Evolutionary conservation across 1,140 invertebrate species (phyloP).

Genomic region (Limonius californicus): DNA sequence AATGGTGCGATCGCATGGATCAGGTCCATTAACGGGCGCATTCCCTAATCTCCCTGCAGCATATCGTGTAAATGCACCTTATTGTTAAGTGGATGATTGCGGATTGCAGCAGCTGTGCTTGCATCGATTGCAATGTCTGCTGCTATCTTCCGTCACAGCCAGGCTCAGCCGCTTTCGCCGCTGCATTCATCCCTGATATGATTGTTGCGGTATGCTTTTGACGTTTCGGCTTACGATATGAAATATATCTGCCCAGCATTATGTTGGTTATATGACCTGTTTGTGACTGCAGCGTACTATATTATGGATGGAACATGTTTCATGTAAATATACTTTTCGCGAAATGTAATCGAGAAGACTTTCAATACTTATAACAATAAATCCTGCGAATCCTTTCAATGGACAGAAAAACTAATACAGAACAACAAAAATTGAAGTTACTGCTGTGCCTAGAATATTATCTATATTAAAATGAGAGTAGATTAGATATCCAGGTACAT

Average conservation of each 20-base stretch:
- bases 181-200: not conserved
- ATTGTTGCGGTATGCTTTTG: conserved; percentile 11
- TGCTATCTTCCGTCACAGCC: conserved; percentile 4
- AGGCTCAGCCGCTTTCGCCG: not conserved
- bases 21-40: conserved; percentile 9
- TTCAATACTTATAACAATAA: too few species aligned
- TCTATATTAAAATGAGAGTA: too few species aligned
- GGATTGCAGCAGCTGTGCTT: conserved; percentile 8
- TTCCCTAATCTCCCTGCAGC: conserved; percentile 13
- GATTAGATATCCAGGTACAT: too few species aligned
- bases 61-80: conserved; percentile 15
- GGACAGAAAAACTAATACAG: too few species aligned
- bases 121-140: not conserved
- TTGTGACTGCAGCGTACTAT: too few species aligned
- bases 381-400: too few species aligned
- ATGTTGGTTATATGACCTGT: not conserved
- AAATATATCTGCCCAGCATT: not conserved
- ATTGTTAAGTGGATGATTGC: conserved; percentile 15
- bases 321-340: too few species aligned
- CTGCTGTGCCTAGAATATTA: too few species aligned
- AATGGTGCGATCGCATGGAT: conserved; percentile 9
- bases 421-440: too few species aligned
- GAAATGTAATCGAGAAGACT: too few species aligned
- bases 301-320: too few species aligned
- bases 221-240: conserved; percentile 2